A percentile compares a stretch with the other conserved stretches of the same genome.
These are phyloP conservation scores for Carassius gibelio DNA, from an alignment of 2,113 vertebrate species.

Conservation along the genomic window DNA sequence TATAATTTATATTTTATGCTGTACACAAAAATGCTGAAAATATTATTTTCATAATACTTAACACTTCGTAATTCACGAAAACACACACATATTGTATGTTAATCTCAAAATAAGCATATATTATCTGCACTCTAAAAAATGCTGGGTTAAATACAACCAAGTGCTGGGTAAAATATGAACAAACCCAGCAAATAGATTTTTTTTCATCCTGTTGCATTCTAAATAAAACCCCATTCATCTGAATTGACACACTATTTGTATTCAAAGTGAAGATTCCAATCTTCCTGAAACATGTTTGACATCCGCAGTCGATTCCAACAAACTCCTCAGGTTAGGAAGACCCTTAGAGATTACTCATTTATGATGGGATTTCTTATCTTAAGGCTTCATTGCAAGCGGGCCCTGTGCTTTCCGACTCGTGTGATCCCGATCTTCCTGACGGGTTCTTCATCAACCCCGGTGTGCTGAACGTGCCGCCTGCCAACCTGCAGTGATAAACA, in stretches of 20 bases:
- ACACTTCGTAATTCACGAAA: not conserved
- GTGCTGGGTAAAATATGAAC: too few relatives aligned
- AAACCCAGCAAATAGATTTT: too few relatives aligned
- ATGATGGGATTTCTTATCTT: constrained; percentile 16
- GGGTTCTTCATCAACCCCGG: constrained; percentile 40
- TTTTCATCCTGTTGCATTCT: too few relatives aligned
- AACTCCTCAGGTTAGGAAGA: not conserved
- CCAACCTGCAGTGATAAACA: constrained; percentile 50
- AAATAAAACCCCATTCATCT: not conserved
- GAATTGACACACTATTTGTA: constrained; percentile 29
- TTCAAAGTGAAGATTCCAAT: constrained; percentile 33
- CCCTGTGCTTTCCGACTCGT: constrained; percentile 34
- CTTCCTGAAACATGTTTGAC: constrained; percentile 5
- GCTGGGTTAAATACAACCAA: too few relatives aligned
- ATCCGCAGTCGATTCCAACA: not conserved
- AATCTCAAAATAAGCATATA: too few relatives aligned
- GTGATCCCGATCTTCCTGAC: constrained; percentile 20
- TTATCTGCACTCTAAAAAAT: too few relatives aligned
- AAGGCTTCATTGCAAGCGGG: not conserved
- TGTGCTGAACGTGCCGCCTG: constrained; percentile 15
- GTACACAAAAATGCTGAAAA: not conserved
- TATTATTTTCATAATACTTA: not conserved
- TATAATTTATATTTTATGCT: too few relatives aligned
- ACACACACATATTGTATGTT: not conserved
- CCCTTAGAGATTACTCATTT: not conserved